Conservation (phyloP, 2,113 vertebrate species). For the Hystrix brachyura region DNA sequence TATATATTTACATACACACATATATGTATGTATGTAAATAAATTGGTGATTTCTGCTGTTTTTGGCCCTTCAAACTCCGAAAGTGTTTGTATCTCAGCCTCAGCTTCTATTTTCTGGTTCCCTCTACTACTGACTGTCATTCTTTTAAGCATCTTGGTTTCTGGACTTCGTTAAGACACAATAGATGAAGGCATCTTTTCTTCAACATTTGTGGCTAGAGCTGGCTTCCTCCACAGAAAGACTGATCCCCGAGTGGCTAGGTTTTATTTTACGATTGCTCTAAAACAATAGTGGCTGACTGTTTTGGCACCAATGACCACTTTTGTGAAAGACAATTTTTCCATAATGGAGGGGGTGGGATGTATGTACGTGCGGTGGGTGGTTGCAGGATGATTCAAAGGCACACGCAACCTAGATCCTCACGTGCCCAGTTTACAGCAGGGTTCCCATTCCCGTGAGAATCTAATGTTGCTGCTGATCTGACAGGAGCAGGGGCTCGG, state of each 20-base stretch:
- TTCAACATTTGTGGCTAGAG: not conserved
- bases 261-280: not conserved
- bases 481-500: too few relatives aligned
- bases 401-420: too few relatives aligned
- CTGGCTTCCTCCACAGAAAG: not conserved
- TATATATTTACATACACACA: too few relatives aligned
- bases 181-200: not conserved
- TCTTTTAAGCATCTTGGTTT: not conserved
- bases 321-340: too few relatives aligned
- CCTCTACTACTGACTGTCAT: not conserved
- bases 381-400: too few relatives aligned
- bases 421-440: too few relatives aligned
- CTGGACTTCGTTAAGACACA: not conserved
- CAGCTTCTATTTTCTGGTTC: not conserved
- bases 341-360: too few relatives aligned
- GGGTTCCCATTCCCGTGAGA: too few relatives aligned
- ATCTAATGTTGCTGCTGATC: too few relatives aligned
- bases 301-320: too few relatives aligned
- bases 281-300: not conserved
- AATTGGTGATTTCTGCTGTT: not conserved
- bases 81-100: not conserved
- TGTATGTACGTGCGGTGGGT: too few relatives aligned
- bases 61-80: not conserved
- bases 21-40: not conserved
- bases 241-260: not conserved